Conservation (phyloP, 2,113 vertebrate genomes). For the Planiliza haematocheilus region DNA sequence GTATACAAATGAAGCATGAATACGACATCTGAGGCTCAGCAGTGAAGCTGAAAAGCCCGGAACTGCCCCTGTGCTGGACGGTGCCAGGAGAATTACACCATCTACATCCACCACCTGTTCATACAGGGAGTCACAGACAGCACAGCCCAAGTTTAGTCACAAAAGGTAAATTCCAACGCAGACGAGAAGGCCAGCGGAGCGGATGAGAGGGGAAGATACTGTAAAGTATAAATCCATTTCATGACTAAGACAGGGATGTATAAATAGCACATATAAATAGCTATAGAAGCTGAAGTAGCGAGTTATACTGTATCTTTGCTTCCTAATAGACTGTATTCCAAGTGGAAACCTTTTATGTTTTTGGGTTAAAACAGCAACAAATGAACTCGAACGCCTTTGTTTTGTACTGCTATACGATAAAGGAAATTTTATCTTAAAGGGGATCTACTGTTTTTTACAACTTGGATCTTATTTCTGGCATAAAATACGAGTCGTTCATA, state of each 20-base stretch:
- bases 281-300: not conserved
- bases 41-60: conserved; percentile 25
- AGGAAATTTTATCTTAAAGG: too few species aligned
- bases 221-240: not conserved
- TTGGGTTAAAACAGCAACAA: too few species aligned
- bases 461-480: too few species aligned
- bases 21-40: conserved; percentile 44
- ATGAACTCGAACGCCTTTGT: too few species aligned
- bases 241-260: conserved; percentile 2
- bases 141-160: conserved; percentile 36
- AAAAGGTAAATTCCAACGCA: conserved; percentile 39
- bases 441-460: too few species aligned
- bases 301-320: not conserved
- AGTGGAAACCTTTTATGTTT: too few species aligned
- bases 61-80: conserved; percentile 15
- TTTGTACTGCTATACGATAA: too few species aligned
- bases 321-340: not conserved
- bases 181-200: conserved; percentile 16
- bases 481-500: too few species aligned
- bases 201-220: conserved; percentile 2
- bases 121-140: conserved; percentile 44
- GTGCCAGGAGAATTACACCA: conserved; percentile 47
- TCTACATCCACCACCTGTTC: conserved; percentile 62
- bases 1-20: conserved; percentile 30
- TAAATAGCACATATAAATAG: not conserved